Evolutionary conservation across 2,888 invertebrate species (phyloP).

Genomic region (Microchrysa polita): DNA sequence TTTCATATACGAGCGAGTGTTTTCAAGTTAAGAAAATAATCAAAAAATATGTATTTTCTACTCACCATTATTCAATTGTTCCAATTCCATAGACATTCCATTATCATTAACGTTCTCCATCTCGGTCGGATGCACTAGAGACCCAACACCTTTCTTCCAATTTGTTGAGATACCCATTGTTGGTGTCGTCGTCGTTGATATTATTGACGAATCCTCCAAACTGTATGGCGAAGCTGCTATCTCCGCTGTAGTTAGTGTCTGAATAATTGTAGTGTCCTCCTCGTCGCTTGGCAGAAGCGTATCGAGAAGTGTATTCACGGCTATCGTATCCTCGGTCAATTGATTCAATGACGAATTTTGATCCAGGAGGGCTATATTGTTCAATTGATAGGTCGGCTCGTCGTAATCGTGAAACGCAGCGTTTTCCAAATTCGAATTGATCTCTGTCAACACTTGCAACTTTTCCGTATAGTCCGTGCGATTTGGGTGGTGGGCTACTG

Average conservation of each 20-base stretch:
- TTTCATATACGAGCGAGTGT: too few relatives aligned
- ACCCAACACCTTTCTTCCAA: constrained; percentile 24
- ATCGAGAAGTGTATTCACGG: background rate
- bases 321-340: background rate
- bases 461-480: constrained; percentile 28
- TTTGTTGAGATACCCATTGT: constrained; percentile 28
- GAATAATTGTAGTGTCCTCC: background rate
- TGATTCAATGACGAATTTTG: background rate
- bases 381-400: background rate
- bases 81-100: background rate
- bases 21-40: background rate
- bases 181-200: background rate
- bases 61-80: constrained; percentile 33
- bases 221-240: background rate
- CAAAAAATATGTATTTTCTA: background rate
- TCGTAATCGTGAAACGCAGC: background rate
- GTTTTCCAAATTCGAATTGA: constrained; percentile 25
- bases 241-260: background rate
- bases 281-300: constrained; percentile 26
- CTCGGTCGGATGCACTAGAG: constrained; percentile 7
- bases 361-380: background rate
- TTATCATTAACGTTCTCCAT: constrained; percentile 31
- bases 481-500: constrained; percentile 12
- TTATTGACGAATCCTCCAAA: background rate
- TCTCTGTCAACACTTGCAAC: constrained; percentile 15